Conservation (phyloP, 2,113 vertebrate genomes). For the Mungos mungo region DNA sequence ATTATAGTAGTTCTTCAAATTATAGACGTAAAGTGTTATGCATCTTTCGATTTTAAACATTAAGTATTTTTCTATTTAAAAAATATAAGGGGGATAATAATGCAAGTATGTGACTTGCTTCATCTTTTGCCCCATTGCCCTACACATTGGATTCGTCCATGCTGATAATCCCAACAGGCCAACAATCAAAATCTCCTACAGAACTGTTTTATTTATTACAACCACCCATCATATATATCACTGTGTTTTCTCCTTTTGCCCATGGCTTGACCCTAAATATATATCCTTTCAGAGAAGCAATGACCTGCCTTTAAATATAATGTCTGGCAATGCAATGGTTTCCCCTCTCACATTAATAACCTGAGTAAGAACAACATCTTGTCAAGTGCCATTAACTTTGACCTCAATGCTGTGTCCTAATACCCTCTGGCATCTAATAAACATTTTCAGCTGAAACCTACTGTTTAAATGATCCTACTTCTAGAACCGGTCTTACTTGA, state of each 20-base stretch:
- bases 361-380: neutral
- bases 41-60: neutral
- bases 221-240: neutral
- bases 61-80: neutral
- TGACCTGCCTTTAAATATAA: neutral
- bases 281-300: neutral
- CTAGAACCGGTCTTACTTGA: neutral
- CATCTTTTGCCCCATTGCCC: neutral
- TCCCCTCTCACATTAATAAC: neutral
- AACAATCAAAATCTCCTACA: neutral
- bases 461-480: neutral
- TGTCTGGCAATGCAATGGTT: neutral
- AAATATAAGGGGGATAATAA: neutral
- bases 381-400: neutral
- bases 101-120: neutral
- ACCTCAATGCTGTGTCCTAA: neutral
- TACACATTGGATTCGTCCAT: neutral
- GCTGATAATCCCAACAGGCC: neutral
- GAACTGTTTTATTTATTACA: neutral
- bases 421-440: neutral
- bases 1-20: neutral
- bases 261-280: neutral
- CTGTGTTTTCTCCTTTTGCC: neutral
- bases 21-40: neutral
- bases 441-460: neutral